Evolutionary conservation across 2,888 invertebrate species (phyloP), one percentile per base, ranked within the genome.

Genomic region (Oxystoma pomonae): DNA sequence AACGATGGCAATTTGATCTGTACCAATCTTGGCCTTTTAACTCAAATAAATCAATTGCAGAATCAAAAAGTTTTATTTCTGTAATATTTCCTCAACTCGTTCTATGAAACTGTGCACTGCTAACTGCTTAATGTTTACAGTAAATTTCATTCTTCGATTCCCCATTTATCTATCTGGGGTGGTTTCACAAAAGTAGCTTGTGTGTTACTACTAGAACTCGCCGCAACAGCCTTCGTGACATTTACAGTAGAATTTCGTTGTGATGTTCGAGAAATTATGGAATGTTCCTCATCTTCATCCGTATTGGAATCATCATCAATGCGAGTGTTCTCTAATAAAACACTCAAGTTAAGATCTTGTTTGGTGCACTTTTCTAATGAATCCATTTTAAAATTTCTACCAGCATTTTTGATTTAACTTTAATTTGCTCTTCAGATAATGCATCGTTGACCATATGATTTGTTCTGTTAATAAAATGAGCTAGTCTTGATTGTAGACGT

Each of bases 11-110:
- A n/a, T n/a, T n/a, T n/a, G n/a, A n/a, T n/a, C n/a, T n/a, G n/a
- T n/a, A n/a, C n/a, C n/a, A n/a, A n/a, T n/a, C n/a, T n/a, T n/a
- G n/a, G n/a, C n/a, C n/a, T n/a, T n/a, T n/a, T n/a, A n/a, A n/a
- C n/a, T n/a, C n/a, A n/a, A 62, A 62, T 7, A 62, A 52, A 9
- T 53, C 53, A 9, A 53, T 53, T 5, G 62, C 53, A 16, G 62
- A 62, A 5, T 20, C 52, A 58, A 53, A 62, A 16, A 62, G 9
- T 16, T 53, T 5, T 19, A 5, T 53, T 9, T 53, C 53, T 3
- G 53, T 9, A 17, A 53, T 53, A 19, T 53, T 53, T 53, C 53
- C 5, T 53, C n/a, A 16, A 53, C 53, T 16, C n/a, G 5, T 53
- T 53, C 53, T 5, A 53, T 16, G n/a, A 53, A 53, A 53, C 53